Base-by-base conservation (phyloP, 2,888 invertebrate species). In the Crossocerus cetratus region DNA sequence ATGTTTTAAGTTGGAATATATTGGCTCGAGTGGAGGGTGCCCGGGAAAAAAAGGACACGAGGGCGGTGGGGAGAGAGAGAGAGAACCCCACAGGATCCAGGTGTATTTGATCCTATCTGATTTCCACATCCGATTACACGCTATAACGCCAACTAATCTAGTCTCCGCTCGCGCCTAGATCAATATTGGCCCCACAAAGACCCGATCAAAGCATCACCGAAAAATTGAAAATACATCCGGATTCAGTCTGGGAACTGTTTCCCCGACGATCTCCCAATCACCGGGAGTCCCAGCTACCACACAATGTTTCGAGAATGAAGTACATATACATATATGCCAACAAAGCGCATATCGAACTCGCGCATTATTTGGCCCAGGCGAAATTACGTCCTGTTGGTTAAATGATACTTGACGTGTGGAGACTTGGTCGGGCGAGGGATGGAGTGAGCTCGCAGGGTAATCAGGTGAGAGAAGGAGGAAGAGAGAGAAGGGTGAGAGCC, bases 91-190 rank as follows among this genome's bases (percentile, higher is more conserved):
- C 78, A 82, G 83, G 83, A 83, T 85, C 75, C 81, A 82, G 84
- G 87, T 89, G 89, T 88, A 84, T 89, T 89, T 88, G 86, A 83
- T 75, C 70, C 78, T 88, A 88, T 86, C 87, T 77, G 74, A 82
- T 89, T 84, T 85, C 85, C 74, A 82, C 80, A 81, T 84, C 80
- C 83, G 84, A 88, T 88, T 86, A 88, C 81, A 87, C 80, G 89
- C 76, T 84, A 79, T 76, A 81, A 87, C 87, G 85, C 89, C 82
- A 59, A 32, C 53, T 53, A 66, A 72, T 63, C 53, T 22, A 53
- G 55, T 43, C 32, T n/a, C 54, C 53, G 60, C 55, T 54, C 32
- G 32, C 32, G 32, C 16, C 53, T 23, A 16, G 20, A 67, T 22
- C 64, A 76, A 76, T 68, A 76, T 75, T 67, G 58, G 23, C 43